Conservation (phyloP, 2,113 vertebrate species). For the Neogale vison region DNA sequence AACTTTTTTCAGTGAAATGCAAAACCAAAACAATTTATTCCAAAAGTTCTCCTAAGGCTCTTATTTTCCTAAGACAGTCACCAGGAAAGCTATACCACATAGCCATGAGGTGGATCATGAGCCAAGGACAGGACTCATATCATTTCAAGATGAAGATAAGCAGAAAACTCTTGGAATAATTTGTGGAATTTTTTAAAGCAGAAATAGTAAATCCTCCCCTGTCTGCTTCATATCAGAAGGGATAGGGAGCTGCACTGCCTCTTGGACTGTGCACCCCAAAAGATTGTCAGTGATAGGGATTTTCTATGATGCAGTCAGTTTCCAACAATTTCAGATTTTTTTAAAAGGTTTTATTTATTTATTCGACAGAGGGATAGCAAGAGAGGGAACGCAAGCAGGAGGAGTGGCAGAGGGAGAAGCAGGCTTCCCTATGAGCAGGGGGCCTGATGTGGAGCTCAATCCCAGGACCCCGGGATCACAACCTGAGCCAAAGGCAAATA, state of each 20-base stretch:
- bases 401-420: too few relatives aligned
- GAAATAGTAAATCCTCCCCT: slow-evolving; percentile 14
- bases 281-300: not conserved
- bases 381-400: too few relatives aligned
- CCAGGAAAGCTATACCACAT: slow-evolving; percentile 34
- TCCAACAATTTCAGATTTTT: not conserved
- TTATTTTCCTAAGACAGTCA: slow-evolving; percentile 54
- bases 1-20: slow-evolving; percentile 24
- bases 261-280: not conserved
- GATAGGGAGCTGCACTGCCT: not conserved
- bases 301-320: not conserved
- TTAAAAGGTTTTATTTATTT: too few relatives aligned
- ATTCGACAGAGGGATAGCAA: too few relatives aligned
- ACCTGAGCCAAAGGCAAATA: too few relatives aligned
- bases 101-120: not conserved
- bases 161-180: slow-evolving; percentile 43
- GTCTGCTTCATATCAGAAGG: not conserved
- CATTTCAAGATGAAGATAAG: slow-evolving; percentile 40
- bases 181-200: not conserved
- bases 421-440: too few relatives aligned
- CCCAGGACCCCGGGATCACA: too few relatives aligned
- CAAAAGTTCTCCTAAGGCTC: not conserved
- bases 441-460: too few relatives aligned
- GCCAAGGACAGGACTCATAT: slow-evolving; percentile 50
- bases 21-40: slow-evolving; percentile 36